These are phyloP conservation scores for Heliocidaris tuberculata DNA, from an alignment of 35 echinoderm and acorn worm species.

Conservation along the genomic window DNA sequence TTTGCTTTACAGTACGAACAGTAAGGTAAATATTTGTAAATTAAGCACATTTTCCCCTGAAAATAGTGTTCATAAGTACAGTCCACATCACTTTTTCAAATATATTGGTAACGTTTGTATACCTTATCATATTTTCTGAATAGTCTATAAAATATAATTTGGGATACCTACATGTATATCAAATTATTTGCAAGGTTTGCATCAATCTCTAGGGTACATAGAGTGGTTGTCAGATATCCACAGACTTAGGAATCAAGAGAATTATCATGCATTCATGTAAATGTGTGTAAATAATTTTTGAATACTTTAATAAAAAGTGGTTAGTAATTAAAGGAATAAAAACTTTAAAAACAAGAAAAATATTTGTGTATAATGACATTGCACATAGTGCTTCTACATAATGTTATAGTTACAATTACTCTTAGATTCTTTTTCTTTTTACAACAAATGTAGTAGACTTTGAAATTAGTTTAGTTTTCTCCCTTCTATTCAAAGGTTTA, in stretches of 20 bases:
- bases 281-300: constrained; percentile 7
- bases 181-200: not conserved
- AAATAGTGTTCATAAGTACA: not conserved
- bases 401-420: not conserved
- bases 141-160: too few species aligned
- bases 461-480: not conserved
- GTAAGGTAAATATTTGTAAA: not conserved
- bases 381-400: not conserved
- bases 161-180: not conserved
- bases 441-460: not conserved
- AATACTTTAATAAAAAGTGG: not conserved
- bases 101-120: too few species aligned
- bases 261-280: not conserved
- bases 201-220: not conserved
- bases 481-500: not conserved
- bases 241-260: not conserved
- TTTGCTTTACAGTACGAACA: not conserved
- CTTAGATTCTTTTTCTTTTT: not conserved
- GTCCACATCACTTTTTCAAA: not conserved
- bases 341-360: not conserved
- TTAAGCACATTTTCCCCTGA: not conserved
- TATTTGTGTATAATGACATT: not conserved
- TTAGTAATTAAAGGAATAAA: not conserved
- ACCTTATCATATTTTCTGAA: too few species aligned
- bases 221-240: not conserved